Conservation (phyloP, 2,888 invertebrate species). For the Silvanus unidentatus region DNA sequence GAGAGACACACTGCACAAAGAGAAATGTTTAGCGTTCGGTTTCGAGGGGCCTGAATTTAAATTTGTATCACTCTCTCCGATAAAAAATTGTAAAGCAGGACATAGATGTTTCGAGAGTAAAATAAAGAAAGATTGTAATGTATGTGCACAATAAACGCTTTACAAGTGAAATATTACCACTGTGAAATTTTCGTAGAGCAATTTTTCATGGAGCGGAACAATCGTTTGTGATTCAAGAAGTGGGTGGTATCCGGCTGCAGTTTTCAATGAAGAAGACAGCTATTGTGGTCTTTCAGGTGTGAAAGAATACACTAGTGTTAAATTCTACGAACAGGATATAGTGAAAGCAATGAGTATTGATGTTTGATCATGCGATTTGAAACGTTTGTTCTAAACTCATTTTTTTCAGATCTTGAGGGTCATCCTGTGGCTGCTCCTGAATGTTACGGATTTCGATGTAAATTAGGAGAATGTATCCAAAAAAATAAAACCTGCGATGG, state of each 20-base stretch:
- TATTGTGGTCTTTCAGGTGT: conserved; percentile 49
- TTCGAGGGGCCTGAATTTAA: conserved; percentile 50
- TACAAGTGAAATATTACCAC: no score
- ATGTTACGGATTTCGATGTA: conserved; percentile 62
- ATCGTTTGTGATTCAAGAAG: conserved; percentile 59
- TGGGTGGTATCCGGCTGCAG: conserved; percentile 69
- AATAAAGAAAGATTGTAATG: conserved; percentile 19
- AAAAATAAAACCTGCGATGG: conserved; percentile 60
- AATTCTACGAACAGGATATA: conserved; percentile 51
- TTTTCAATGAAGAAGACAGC: conserved; percentile 56
- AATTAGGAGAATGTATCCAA: conserved; percentile 61
- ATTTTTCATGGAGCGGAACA: conserved; percentile 57
- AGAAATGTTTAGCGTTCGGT: conserved; percentile 57
- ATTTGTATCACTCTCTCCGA: conserved; percentile 49
- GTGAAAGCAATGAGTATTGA: conserved; percentile 48
- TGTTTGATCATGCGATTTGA: no score
- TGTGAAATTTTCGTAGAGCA: no score
- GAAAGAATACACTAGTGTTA: conserved; percentile 51
- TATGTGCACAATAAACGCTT: conserved; percentile 7
- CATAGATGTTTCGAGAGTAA: conserved; percentile 53
- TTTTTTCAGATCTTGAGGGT: no score
- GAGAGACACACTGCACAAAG: conserved; percentile 36
- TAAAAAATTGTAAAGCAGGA: conserved; percentile 49
- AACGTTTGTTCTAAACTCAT: no score
- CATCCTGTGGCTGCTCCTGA: conserved; percentile 16